phyloP scores from a whole-genome alignment of 1,140 invertebrate genomes.

The Drosophila nebulosa region DNA sequence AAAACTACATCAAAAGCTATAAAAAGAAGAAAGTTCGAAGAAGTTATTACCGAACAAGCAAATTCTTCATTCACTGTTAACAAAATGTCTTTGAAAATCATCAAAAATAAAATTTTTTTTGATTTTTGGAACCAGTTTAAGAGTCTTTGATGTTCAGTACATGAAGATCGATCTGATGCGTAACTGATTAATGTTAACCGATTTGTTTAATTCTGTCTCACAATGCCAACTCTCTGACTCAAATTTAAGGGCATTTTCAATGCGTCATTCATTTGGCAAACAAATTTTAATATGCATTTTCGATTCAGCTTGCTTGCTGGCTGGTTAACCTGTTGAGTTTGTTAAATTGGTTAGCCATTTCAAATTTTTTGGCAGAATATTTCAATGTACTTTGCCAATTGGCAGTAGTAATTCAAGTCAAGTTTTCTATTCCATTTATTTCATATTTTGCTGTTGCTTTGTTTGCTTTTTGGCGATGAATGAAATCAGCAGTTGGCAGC shows the following conservation, averaged over 20 bases:
- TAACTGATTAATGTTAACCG: too few species aligned
- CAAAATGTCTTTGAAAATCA: too few species aligned
- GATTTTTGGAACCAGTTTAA: too few species aligned
- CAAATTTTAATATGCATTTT: not conserved
- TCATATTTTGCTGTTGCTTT: not conserved
- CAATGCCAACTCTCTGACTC: not conserved
- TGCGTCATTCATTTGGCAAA: not conserved
- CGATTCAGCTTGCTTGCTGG: slow-evolving; percentile 2
- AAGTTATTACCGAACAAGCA: too few species aligned
- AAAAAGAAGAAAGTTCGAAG: too few species aligned
- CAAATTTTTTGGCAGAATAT: slow-evolving; percentile 21
- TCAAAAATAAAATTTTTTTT: too few species aligned
- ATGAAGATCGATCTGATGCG: too few species aligned
- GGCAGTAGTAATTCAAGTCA: slow-evolving; percentile 55
- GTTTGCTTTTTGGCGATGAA: slow-evolving; percentile 38
- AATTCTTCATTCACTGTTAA: too few species aligned
- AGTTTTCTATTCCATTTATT: too few species aligned
- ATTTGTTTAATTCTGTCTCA: too few species aligned
- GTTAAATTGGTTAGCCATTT: slow-evolving; percentile 17
- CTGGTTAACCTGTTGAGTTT: slow-evolving; percentile 38
- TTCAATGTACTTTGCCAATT: slow-evolving; percentile 27
- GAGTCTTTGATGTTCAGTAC: too few species aligned
- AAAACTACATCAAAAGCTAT: too few species aligned
- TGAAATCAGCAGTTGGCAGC: slow-evolving; percentile 60
- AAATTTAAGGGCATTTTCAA: not conserved